These are phyloP conservation scores for Bombus breviceps DNA, from an alignment of 1,140 invertebrate genomes.

Conservation along the genomic window DNA sequence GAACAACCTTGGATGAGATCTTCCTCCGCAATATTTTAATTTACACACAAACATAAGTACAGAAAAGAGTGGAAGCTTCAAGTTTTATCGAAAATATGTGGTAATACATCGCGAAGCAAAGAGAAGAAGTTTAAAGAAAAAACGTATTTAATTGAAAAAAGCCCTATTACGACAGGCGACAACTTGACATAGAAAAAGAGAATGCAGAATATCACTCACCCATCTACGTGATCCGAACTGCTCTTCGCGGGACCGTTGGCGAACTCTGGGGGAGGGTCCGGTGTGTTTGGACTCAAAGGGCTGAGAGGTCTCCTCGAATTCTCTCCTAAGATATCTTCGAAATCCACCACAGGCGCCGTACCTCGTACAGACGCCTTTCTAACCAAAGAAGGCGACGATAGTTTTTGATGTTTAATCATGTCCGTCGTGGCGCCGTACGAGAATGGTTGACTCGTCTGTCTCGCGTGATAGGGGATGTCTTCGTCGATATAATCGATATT, in stretches of 20 bases:
- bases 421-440: conserved; percentile 88
- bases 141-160: not conserved
- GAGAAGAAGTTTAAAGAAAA: not conserved
- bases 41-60: too few species aligned
- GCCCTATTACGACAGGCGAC: not conserved
- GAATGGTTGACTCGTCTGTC: conserved; percentile 91
- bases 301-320: conserved; percentile 69
- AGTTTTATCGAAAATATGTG: not conserved
- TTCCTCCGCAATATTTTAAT: too few species aligned
- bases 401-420: conserved; percentile 85
- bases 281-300: conserved; percentile 69
- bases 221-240: conserved; percentile 72
- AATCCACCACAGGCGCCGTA: conserved; percentile 81
- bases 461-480: conserved; percentile 92
- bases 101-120: too few species aligned
- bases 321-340: conserved; percentile 82
- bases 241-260: conserved; percentile 70
- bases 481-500: conserved; percentile 82
- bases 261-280: conserved; percentile 77
- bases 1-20: too few species aligned
- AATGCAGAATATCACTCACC: conserved; percentile 65
- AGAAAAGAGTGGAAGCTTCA: not conserved
- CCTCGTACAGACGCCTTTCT: conserved; percentile 85
- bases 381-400: conserved; percentile 89
- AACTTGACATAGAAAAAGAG: not conserved